Base-by-base conservation (phyloP, 2,113 vertebrate genomes). In the Mesitornis unicolor region DNA sequence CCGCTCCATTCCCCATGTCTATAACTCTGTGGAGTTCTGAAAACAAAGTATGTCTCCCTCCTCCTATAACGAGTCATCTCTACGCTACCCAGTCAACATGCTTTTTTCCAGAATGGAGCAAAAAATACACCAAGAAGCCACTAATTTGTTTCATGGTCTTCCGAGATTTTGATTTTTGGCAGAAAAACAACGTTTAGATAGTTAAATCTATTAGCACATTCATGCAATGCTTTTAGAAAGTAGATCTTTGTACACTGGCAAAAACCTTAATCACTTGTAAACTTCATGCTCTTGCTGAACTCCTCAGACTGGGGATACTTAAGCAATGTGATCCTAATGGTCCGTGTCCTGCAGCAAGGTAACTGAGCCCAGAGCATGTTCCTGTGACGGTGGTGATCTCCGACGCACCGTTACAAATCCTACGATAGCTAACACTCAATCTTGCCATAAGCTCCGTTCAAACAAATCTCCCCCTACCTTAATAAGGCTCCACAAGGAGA, bases 381-480 rank as follows among this genome's bases (percentile, higher is more conserved):
- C 60, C 51, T 42, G 38, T 0, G 0, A 4, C 3, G 36, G 22
- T 8, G 31, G 4, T 9, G 14, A 16, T 36, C 18, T 48, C 53
- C 47, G 47, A 6, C 10, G 24, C 42, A 19, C n/a, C 24, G 33
- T 21, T 7, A 18, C 1, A 57, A 85, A 79, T 10, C 69, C 67
- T n/a, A 14, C 63, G 40, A 4, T 0, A 69, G 11, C 68, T 18
- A 68, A 51, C 15, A 38, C 16, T 35, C 47, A 19, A 54, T 43
- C 29, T n/a, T 48, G 10, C 18, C 21, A 4, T 3, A 7, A 65
- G 2, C 28, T 76, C n/a, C 67, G 40, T 42, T 40, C 60, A 71
- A 26, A 64, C 24, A 90, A 63, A 48, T 14, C 14, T 19, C 9
- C 20, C 7, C 16, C 4, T 16, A 10, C 10, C 18, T n/a, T 10